phyloP scores from a whole-genome alignment of 2,888 invertebrate species.

The Acanthococcus lagerstroemiae region DNA sequence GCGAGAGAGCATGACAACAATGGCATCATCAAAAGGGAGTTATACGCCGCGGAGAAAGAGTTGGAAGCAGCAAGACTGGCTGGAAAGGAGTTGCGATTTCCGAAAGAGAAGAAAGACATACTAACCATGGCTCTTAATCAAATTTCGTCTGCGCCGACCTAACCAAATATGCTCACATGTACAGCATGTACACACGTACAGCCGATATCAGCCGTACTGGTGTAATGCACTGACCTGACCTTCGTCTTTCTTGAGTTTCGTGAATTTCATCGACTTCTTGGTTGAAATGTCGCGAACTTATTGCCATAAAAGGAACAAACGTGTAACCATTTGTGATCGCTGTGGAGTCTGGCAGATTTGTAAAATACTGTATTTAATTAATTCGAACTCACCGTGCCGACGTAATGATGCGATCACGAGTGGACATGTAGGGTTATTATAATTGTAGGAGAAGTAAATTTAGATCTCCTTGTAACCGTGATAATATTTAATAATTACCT shows the following conservation, averaged over 20 bases:
- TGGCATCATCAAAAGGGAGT: slow-evolving; percentile 67
- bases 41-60: slow-evolving; percentile 76
- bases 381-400: background rate
- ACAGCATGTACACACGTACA: too few relatives aligned
- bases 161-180: too few relatives aligned
- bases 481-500: background rate
- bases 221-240: background rate
- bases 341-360: too few relatives aligned
- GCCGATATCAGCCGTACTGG: background rate
- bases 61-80: slow-evolving; percentile 74
- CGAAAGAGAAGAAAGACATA: slow-evolving; percentile 92
- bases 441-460: background rate
- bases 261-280: background rate
- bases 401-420: background rate
- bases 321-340: too few relatives aligned
- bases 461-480: background rate
- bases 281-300: too few relatives aligned
- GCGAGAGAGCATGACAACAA: slow-evolving; percentile 62
- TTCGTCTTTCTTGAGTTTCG: background rate
- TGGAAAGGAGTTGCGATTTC: slow-evolving; percentile 82
- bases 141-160: slow-evolving; percentile 43
- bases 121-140: slow-evolving; percentile 80
- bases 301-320: too few relatives aligned
- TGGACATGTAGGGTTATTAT: background rate
- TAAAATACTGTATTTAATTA: too few relatives aligned